Evolutionary conservation across 2,888 invertebrate genomes (phyloP), one percentile per base, ranked within the genome.

Genomic region (Notodonta dromedarius): DNA sequence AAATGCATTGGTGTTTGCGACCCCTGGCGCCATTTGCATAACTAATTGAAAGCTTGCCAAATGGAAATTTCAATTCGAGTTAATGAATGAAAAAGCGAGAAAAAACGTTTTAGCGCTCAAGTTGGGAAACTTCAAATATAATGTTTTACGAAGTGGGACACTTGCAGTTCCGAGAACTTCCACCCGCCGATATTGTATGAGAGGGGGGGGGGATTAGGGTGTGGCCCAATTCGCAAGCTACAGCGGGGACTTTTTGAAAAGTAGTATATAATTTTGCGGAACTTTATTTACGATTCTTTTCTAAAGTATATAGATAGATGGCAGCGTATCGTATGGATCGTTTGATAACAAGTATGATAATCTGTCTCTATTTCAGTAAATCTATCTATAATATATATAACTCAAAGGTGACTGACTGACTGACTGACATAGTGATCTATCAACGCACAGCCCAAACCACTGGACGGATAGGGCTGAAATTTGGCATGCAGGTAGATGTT

Each of bases 81-180:
- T 61, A 69, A 64, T 62, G 58, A 65, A 58, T 42, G 60, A 57
- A 59, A 60, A 67, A 60, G 14, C 0, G 57, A 50, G 2, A 54
- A 63, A 64, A 71, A 66, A 40, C 35, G 50, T 52, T 62, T 35
- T 46, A 53, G 24, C 4, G 66, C 32, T 61, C 48, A 70, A 74
- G 55, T 73, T 71, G 58, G 50, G 40, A 44, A 76, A 67, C 70
- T 78, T 66, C 16, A 74, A 76, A 74, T 76, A 71, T 72, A 75
- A 73, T 70, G 57, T 67, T 73, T 72, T 69, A 70, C 71, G 71
- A 78, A 80, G 69, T 76, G 65, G 76, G 70, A 70, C 76, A 70
- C 71, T 76, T 63, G 73, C 70, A 75, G 65, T 74, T 67, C 39
- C n/a, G 58, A 32, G 39, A 68, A 76, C 73, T 75, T 76, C 67